Conservation (phyloP, 2,888 invertebrate genomes). For the Synanthedon vespiformis region DNA sequence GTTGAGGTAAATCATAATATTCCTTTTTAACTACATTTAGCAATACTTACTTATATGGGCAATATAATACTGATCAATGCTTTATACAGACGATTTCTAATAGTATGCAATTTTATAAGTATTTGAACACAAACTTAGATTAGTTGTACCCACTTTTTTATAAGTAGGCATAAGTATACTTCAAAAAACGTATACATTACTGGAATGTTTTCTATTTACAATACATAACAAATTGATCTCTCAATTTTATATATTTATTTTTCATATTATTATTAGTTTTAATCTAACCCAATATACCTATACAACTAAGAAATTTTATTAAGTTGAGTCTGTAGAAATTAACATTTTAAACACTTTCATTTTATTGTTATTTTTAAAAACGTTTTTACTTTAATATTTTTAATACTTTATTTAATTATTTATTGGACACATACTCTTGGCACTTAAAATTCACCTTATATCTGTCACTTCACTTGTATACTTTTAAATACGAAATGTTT, state of each 20-base stretch:
- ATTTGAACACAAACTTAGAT: background rate
- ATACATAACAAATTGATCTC: constrained; percentile 25
- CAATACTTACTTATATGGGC: too few relatives aligned
- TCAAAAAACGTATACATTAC: constrained; percentile 49
- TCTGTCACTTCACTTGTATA: too few relatives aligned
- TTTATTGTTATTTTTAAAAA: constrained; percentile 15
- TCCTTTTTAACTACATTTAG: too few relatives aligned
- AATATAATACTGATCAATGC: too few relatives aligned
- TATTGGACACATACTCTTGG: too few relatives aligned
- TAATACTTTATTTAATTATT: constrained; percentile 23
- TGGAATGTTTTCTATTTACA: constrained; percentile 46
- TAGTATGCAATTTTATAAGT: too few relatives aligned
- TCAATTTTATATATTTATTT: constrained; percentile 17
- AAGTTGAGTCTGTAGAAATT: background rate
- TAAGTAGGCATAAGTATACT: constrained; percentile 15
- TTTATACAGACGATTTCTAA: too few relatives aligned
- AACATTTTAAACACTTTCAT: constrained; percentile 8
- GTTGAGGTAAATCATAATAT: too few relatives aligned
- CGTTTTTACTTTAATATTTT: constrained; percentile 28
- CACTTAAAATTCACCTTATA: too few relatives aligned
- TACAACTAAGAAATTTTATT: too few relatives aligned
- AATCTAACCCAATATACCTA: background rate
- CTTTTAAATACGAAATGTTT: too few relatives aligned
- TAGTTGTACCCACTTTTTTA: background rate
- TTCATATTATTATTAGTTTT: background rate